Percentiles rank a stretch among this genome's conserved stretches.
phyloP scores from a whole-genome alignment of 2,888 invertebrate genomes.

The Gortyna flavago region DNA sequence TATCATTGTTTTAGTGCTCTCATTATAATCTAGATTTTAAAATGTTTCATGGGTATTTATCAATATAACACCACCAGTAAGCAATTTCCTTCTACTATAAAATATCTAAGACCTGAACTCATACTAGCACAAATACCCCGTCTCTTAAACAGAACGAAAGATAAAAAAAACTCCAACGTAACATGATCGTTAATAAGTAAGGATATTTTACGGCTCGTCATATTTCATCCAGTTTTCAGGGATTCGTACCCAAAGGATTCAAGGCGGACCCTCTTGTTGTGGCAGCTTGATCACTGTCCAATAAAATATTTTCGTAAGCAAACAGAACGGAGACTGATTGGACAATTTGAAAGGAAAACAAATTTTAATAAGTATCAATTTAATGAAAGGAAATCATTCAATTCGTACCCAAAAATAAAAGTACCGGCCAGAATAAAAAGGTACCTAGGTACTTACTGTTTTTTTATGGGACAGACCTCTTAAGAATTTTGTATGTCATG shows the following conservation, averaged over 20 bases:
- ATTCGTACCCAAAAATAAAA: too few species aligned
- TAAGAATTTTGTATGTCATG: too few species aligned
- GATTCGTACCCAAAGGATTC: conserved; percentile 21
- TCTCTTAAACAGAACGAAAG: conserved; percentile 9
- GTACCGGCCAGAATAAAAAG: too few species aligned
- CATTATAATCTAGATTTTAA: conserved; percentile 25
- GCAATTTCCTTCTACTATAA: background rate
- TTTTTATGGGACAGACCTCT: too few species aligned
- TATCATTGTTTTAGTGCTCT: conserved; percentile 29
- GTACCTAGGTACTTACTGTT: too few species aligned
- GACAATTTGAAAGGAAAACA: background rate
- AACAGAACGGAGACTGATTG: background rate
- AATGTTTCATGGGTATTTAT: background rate
- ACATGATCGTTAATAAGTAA: conserved; percentile 43
- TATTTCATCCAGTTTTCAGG: conserved; percentile 47
- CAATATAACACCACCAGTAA: background rate
- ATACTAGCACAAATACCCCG: background rate
- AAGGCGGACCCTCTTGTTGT: conserved; percentile 9
- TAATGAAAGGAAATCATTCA: background rate
- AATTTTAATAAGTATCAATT: background rate
- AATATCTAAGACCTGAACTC: background rate
- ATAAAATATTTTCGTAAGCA: background rate
- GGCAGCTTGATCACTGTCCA: background rate
- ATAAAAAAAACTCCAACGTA: conserved; percentile 27
- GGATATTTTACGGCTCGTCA: conserved; percentile 48